Base-by-base conservation (phyloP, 1,140 invertebrate genomes). In the Leptinotarsa texana region DNA sequence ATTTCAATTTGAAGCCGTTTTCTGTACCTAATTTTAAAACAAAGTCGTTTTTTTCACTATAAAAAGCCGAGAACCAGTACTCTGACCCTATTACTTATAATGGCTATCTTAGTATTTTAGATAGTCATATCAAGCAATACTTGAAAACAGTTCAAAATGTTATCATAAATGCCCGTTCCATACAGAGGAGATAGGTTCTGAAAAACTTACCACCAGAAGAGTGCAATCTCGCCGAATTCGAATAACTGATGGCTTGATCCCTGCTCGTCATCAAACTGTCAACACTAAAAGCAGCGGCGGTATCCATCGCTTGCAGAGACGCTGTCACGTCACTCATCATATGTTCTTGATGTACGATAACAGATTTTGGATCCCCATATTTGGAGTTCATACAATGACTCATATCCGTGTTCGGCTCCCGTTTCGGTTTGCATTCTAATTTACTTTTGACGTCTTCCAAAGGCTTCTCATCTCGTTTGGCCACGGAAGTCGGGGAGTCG, bases 381-480 rank as follows among this genome's bases (percentile, higher is more conserved):
- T 82, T 81, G 21, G 74, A 69, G 72, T 86, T 87, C 63, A 85
- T 84, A 21, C 82, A 84, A 21, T 83, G 79, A 62, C 77, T 84
- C 13, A 86, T 80, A 33, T 91, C 90, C 15, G 86, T 89, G 27
- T 87, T 88, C 0, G 91, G 91, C 75, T 92, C 91, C 6, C 90
- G 83, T 79, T 92, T 92, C 0, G 90, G 90, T 78, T 88, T 87
- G 80, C 89, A 90, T 78, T 90, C 89, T 8, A 73, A 69, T 0
- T 83, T 81, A 80, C 84, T 88, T 57, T 77, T 82, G 2, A 86
- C 85, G 5, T 87, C 86, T 13, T 86, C 84, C n/a, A 87, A 81
- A 3, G 86, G 84, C 63, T 88, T 87, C 0, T 87, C 85, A 63
- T 89, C 88, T 15, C 87, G 85, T 74, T 84, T 85, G 13, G 73